Percentiles rank a stretch among this genome's conserved stretches.
phyloP scores from a whole-genome alignment of 2,888 invertebrate genomes.

The Cantharis lateralis region DNA sequence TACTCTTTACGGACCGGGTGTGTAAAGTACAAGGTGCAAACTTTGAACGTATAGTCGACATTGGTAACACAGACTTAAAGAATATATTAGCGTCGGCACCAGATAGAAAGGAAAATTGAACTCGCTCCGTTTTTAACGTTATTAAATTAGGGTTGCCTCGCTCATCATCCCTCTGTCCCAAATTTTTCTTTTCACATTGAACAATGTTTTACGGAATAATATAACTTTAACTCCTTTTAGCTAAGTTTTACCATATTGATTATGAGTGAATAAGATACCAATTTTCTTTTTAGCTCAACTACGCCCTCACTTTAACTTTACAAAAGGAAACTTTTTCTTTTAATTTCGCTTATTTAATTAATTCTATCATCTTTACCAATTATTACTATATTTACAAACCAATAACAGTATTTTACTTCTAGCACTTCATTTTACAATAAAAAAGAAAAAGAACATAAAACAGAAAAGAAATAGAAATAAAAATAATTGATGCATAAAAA shows the following conservation, averaged over 20 bases:
- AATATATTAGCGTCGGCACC: constrained; percentile 40
- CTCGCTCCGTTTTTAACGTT: constrained; percentile 42
- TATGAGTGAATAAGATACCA: constrained; percentile 20
- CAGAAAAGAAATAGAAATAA: too few relatives aligned
- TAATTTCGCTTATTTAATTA: background rate
- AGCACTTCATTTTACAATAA: too few relatives aligned
- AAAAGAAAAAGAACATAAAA: too few relatives aligned
- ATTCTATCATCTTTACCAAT: background rate
- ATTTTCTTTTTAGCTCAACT: background rate
- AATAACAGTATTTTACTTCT: background rate
- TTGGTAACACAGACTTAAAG: constrained; percentile 38
- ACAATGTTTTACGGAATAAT: constrained; percentile 34
- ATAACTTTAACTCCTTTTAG: constrained; percentile 33
- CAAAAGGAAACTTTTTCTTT: background rate
- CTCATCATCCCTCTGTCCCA: constrained; percentile 35
- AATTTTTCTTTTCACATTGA: constrained; percentile 32
- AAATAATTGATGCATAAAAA: too few relatives aligned
- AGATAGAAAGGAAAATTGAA: constrained; percentile 41
- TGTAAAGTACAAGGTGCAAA: constrained; percentile 38
- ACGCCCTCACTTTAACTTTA: background rate
- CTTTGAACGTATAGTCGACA: constrained; percentile 34
- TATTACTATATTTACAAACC: background rate
- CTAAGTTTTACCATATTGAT: constrained; percentile 35
- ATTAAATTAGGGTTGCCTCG: constrained; percentile 43
- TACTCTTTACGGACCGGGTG: constrained; percentile 21